Base-by-base conservation (phyloP, 1,140 invertebrate species). In the Drosophila setifemur region DNA sequence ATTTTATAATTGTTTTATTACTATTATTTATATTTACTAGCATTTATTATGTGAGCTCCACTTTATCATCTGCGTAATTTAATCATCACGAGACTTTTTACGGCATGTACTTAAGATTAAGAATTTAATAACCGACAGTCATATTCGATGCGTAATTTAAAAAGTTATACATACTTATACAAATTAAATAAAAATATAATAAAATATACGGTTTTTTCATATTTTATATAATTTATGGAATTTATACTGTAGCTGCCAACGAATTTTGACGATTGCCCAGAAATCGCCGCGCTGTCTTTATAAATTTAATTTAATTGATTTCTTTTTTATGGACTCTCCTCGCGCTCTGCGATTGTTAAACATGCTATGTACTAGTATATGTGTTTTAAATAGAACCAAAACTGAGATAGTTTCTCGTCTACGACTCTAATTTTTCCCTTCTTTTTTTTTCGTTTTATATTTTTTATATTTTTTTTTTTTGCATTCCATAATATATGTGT, bases 271-370 rank as follows among this genome's bases (percentile, higher is more conserved):
- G 52, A 31, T 12, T 48, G 40, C 50, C 29, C 33, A 23, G 21
- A 60, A 60, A 53, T 53, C 23, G 21, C 14, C 11, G 23, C 26
- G 33, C 19, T 50, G 72, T 42, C 42, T 48, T 67, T 52, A 53
- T 70, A 76, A 71, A 67, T 76, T 71, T 60, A 52, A 47, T 81
- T 78, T 77, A 60, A 73, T 73, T 73, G 57, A 64, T 55, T 74
- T 70, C 58, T 49, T 64, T 72, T 19, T 55, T 33, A 64, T 64
- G 29, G 16, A 61, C 55, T 61, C 16, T 57, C 26, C 57, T 44
- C 35, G n/a, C 16, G 11, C 23, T 54, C 14, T 12, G 45, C 45
- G 25, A 29, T 50, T 42, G 25, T 40, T 25, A 26, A 57, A 43
- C 31, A 43, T 29, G 12, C 35, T 35, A 4, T 18, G 9, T 54